A percentile compares a stretch with the other conserved stretches of the same genome.
Conservation (phyloP, 2,888 invertebrate genomes). For the Yponomeuta evonymella region DNA sequence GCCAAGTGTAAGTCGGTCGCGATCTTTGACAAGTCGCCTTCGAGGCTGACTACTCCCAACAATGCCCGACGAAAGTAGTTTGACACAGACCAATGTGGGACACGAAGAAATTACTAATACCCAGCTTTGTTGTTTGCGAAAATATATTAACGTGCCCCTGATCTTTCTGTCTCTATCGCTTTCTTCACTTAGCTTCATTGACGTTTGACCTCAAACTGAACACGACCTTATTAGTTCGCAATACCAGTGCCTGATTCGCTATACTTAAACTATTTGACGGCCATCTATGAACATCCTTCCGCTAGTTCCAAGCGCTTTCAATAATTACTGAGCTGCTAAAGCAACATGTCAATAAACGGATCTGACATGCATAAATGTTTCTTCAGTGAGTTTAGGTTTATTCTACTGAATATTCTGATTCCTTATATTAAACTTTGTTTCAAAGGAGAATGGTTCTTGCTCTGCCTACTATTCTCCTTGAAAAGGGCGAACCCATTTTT, state of each 20-base stretch:
- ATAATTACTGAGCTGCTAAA: background rate
- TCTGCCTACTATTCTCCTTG: too few relatives aligned
- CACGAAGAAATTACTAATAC: conserved; percentile 17
- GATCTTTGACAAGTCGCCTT: conserved; percentile 17
- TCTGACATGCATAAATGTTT: too few relatives aligned
- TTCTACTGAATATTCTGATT: too few relatives aligned
- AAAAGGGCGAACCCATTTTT: too few relatives aligned
- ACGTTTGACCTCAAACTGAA: background rate
- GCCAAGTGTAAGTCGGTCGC: conserved; percentile 11
- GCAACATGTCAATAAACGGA: background rate
- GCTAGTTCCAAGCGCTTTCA: background rate
- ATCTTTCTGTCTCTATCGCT: background rate
- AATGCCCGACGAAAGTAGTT: conserved; percentile 19
- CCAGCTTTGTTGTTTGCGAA: conserved; percentile 1
- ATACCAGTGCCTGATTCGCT: background rate
- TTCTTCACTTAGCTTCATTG: background rate
- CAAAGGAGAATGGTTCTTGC: too few relatives aligned
- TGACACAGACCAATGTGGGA: conserved; percentile 16
- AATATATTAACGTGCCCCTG: background rate
- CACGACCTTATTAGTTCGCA: background rate
- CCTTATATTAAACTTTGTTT: too few relatives aligned
- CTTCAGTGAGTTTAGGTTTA: too few relatives aligned
- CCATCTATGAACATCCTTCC: background rate
- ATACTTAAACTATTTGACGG: background rate
- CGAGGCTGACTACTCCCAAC: conserved; percentile 15